Evolutionary conservation across 2,888 invertebrate genomes (phyloP), one percentile per base, ranked within the genome.

Genomic region (Zootermopsis nevadensis): DNA sequence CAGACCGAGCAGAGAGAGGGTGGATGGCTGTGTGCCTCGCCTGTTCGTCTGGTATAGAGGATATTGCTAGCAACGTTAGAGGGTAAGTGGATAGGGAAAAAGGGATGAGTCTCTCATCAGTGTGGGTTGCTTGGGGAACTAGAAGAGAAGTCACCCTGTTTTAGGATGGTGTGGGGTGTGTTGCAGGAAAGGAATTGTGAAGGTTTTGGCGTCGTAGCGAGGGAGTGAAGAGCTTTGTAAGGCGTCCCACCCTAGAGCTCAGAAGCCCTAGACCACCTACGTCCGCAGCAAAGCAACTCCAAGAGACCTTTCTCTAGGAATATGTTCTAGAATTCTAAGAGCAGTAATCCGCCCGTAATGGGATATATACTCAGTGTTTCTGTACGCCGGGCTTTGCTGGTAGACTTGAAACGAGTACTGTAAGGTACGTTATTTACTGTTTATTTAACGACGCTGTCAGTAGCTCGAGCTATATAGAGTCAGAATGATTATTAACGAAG

Each of bases 161-260:
- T 77, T 48, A 53, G 53, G 77, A 8, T 7, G 76, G n/a, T 76
- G 76, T 15, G 38, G 79, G 30, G 55, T 31, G 60, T 79, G 79
- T 38, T 60, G 42, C 74, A 60, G 79, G 79, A 79, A 79, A 79
- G 79, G 79, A 79, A 79, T 79, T 79, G 79, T 79, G 79, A 79
- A 79, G 79, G 60, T 66, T 74, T 74, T 60, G 79, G 79, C 60
- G 79, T 79, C 66, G 77, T 30, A 53, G 77, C 22, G 55, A 77
- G 31, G 77, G 77, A 35, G 55, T 31, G 60, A 55, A 55, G 79
- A 79, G 79, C 79, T 79, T 79, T 79, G 79, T 79, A 79, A 79
- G 79, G 55, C 33, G 79, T 66, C 79, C 74, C 74, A 74, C 74
- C 74, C 74, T 22, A 38, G 31, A 24, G 72, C 33, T 35, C 3